phyloP scores from a whole-genome alignment of 2,113 vertebrate species.

The Brachirus orientalis region DNA sequence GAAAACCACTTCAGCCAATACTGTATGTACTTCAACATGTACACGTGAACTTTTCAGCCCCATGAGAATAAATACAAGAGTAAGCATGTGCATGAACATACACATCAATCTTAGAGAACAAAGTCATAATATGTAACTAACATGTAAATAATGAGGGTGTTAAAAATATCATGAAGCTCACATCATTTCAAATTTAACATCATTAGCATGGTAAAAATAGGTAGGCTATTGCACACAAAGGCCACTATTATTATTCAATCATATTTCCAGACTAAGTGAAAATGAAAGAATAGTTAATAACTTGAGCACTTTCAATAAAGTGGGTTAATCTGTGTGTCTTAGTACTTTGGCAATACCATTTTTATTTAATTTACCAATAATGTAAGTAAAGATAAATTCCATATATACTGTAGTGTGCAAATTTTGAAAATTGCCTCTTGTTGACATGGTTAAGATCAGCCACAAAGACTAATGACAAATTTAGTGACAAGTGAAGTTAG shows the following conservation, averaged over 20 bases:
- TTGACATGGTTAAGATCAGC: too few relatives aligned
- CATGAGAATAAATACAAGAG: constrained; percentile 35
- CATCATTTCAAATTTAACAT: constrained; percentile 24
- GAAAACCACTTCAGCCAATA: constrained; percentile 46
- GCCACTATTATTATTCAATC: too few relatives aligned
- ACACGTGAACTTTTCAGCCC: constrained; percentile 35
- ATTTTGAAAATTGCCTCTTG: too few relatives aligned
- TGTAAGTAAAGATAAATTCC: too few relatives aligned
- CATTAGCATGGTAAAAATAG: constrained; percentile 2
- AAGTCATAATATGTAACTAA: constrained; percentile 18
- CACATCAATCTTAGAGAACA: constrained; percentile 33
- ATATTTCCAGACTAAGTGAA: too few relatives aligned
- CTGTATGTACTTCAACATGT: constrained; percentile 38
- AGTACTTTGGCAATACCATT: too few relatives aligned
- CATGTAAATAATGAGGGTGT: constrained; percentile 18
- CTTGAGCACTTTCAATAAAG: too few relatives aligned
- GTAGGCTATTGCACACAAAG: background rate
- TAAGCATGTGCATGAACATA: constrained; percentile 19
- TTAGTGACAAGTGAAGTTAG: background rate
- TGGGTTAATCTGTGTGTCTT: too few relatives aligned
- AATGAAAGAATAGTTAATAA: too few relatives aligned
- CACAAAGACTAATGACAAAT: too few relatives aligned
- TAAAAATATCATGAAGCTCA: constrained; percentile 22
- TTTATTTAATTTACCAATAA: too few relatives aligned
- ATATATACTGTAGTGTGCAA: too few relatives aligned